phyloP scores from a whole-genome alignment of 2,888 invertebrate genomes.

The Rotaria magnacalcarata region DNA sequence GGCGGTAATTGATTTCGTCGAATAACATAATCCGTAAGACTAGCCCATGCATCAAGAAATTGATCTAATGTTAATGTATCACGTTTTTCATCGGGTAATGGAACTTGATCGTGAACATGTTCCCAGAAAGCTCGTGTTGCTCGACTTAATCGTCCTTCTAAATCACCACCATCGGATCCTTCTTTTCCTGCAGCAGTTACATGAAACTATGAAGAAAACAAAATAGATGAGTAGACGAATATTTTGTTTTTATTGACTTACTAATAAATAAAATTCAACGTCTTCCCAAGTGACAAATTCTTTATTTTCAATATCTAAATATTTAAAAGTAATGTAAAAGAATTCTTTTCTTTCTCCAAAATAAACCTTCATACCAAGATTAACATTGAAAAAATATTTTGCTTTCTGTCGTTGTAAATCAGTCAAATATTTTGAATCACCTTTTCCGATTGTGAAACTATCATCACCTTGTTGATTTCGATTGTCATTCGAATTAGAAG shows the following conservation, averaged over 20 bases:
- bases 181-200: not conserved
- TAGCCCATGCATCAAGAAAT: constrained; percentile 31
- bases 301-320: constrained; percentile 34
- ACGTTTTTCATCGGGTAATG: not conserved
- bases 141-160: not conserved
- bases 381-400: constrained; percentile 33
- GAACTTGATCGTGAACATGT: not conserved
- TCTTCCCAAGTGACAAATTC: constrained; percentile 30
- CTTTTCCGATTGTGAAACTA: not conserved
- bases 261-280: constrained; percentile 30
- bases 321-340: not conserved
- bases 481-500: no score
- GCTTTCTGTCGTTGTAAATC: constrained; percentile 34
- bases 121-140: constrained; percentile 1
- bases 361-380: not conserved
- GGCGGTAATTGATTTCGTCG: not conserved
- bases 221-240: not conserved
- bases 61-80: constrained; percentile 21
- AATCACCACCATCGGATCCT: not conserved
- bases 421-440: not conserved
- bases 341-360: no score
- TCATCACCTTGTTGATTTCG: not conserved
- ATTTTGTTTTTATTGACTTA: not conserved
- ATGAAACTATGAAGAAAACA: not conserved
- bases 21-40: constrained; percentile 12